Percentiles rank a stretch among this genome's conserved stretches.
Conservation (phyloP, 1,140 invertebrate species). For the Drosophila repleta region DNA sequence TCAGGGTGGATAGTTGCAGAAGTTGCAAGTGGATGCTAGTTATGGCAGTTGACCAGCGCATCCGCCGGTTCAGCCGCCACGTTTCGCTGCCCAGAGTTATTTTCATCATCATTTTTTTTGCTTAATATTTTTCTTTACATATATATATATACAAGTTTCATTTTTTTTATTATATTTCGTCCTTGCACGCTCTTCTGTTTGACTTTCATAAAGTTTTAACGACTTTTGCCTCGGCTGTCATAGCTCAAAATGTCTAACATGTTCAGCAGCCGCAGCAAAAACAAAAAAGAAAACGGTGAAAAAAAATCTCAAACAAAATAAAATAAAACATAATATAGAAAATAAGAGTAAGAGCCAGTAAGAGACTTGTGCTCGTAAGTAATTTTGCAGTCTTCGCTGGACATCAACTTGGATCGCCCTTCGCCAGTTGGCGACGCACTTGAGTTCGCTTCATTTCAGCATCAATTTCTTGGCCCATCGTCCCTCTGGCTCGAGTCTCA, state of each 20-base stretch:
- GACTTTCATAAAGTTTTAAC: slow-evolving; percentile 84
- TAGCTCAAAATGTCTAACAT: slow-evolving; percentile 68
- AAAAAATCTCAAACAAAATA: slow-evolving; percentile 43
- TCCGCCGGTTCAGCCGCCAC: slow-evolving; percentile 46
- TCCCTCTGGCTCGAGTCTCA: too few relatives aligned
- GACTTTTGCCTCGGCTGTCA: slow-evolving; percentile 78
- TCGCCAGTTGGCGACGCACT: slow-evolving; percentile 30
- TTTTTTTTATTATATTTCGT: slow-evolving; percentile 26
- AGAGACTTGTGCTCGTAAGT: slow-evolving; percentile 66
- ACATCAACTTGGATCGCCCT: slow-evolving; percentile 32
- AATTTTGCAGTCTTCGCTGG: slow-evolving; percentile 55
- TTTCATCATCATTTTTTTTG: slow-evolving; percentile 59
- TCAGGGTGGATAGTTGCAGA: slow-evolving; percentile 51
- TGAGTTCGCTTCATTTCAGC: slow-evolving; percentile 53
- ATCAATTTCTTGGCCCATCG: slow-evolving; percentile 4
- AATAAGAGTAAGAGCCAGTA: slow-evolving; percentile 32
- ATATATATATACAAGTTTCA: slow-evolving; percentile 20
- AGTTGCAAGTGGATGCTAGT: slow-evolving; percentile 41
- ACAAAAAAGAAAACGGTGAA: not conserved
- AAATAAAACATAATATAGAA: slow-evolving; percentile 9
- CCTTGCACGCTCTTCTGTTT: slow-evolving; percentile 72
- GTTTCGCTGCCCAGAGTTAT: slow-evolving; percentile 81
- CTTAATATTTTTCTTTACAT: slow-evolving; percentile 19
- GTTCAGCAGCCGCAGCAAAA: slow-evolving; percentile 45
- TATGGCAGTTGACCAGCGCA: slow-evolving; percentile 60